These are phyloP conservation scores for Theropithecus gelada DNA, from an alignment of 2,113 vertebrate genomes.

Conservation along the genomic window DNA sequence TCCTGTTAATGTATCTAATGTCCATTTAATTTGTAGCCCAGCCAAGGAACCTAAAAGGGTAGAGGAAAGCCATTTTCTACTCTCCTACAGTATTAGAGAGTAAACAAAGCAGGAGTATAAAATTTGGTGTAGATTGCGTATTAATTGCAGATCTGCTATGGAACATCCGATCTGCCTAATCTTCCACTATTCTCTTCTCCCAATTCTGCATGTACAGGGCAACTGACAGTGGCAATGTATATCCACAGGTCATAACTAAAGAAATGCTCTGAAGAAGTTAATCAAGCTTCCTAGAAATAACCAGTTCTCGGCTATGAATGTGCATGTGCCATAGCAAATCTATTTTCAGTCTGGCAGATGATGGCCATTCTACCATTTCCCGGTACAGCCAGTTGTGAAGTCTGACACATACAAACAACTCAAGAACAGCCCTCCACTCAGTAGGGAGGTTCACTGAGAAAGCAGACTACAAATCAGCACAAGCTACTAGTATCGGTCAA, in stretches of 20 bases:
- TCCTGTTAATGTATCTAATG: background rate
- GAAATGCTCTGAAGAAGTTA: background rate
- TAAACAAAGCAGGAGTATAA: background rate
- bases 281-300: background rate
- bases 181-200: background rate
- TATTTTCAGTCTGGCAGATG: background rate
- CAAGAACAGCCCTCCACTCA: too few species aligned
- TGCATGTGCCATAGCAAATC: background rate
- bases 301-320: background rate
- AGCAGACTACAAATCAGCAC: background rate
- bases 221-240: background rate
- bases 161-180: background rate
- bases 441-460: background rate
- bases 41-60: background rate
- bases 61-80: background rate
- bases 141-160: background rate
- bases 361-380: background rate
- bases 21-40: background rate
- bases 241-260: background rate
- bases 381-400: background rate
- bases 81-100: background rate
- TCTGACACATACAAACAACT: background rate
- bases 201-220: background rate
- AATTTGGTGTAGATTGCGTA: too few species aligned
- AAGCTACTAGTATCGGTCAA: background rate